Conservation (phyloP, 2,888 invertebrate genomes). For the Drosophila nr. perissopoda region DNA sequence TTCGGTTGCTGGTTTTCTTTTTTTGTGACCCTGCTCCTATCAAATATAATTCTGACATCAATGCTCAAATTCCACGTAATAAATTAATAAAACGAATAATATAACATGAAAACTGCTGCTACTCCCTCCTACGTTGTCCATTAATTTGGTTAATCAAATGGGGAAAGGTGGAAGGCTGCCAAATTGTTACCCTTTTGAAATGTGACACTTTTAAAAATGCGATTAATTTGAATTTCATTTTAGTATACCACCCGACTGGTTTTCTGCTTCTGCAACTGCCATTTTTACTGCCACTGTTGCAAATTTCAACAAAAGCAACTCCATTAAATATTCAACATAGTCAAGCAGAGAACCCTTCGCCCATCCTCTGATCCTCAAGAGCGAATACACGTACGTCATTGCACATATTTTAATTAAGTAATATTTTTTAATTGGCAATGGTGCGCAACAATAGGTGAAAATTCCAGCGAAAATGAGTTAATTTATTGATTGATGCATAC, state of each 20-base stretch:
- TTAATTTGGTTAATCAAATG: constrained; percentile 63
- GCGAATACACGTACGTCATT: constrained; percentile 13
- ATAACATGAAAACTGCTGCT: constrained; percentile 28
- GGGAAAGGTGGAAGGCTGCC: constrained; percentile 7
- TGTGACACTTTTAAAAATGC: constrained; percentile 58
- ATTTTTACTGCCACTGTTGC: neutral
- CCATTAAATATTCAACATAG: constrained; percentile 40
- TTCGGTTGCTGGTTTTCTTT: neutral
- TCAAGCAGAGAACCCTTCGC: constrained; percentile 15
- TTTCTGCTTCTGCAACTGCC: neutral
- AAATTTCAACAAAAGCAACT: constrained; percentile 26
- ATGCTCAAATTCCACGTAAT: constrained; percentile 1
- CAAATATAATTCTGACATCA: constrained; percentile 50
- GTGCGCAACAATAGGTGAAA: constrained; percentile 34
- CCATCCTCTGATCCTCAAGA: constrained; percentile 4
- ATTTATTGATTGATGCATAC: constrained; percentile 32
- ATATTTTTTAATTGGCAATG: constrained; percentile 26
- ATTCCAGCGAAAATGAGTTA: constrained; percentile 37
- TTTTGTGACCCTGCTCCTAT: constrained; percentile 8
- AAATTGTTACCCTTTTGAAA: constrained; percentile 34
- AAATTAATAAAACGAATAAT: constrained; percentile 20
- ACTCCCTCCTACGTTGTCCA: constrained; percentile 9
- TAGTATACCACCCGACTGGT: constrained; percentile 22
- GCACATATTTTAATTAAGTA: constrained; percentile 57
- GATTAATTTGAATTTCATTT: constrained; percentile 61